Conservation (phyloP, 53 echinoderm and acorn worm species). For the Stichopus horrens region DNA sequence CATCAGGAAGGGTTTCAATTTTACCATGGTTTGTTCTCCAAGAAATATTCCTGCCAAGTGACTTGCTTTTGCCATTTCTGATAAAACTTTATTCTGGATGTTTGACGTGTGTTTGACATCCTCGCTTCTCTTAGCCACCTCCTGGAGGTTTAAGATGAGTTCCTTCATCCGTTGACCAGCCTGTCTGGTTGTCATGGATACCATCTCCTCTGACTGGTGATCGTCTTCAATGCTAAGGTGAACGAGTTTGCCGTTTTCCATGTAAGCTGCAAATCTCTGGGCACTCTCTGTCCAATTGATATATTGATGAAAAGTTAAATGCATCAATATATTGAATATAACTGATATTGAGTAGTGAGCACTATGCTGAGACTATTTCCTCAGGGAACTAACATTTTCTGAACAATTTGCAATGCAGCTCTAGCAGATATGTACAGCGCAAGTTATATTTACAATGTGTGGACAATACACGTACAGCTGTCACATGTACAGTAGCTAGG, state of each 20-base stretch:
- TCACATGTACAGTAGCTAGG: too few relatives aligned
- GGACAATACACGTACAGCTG: too few relatives aligned
- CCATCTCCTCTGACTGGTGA: conserved; percentile 2
- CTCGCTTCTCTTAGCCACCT: conserved; percentile 30
- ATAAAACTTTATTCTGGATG: conserved; percentile 61
- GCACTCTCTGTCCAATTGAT: not conserved
- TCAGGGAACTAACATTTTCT: too few relatives aligned
- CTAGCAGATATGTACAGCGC: too few relatives aligned
- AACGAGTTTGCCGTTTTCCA: conserved; percentile 45
- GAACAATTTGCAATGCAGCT: too few relatives aligned
- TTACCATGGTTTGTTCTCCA: not conserved
- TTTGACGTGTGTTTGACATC: conserved; percentile 31
- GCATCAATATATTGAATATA: not conserved
- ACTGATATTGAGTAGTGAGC: not conserved
- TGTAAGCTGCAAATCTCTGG: conserved; percentile 38
- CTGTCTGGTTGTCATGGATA: conserved; percentile 57
- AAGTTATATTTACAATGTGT: too few relatives aligned
- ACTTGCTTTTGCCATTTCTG: conserved; percentile 68
- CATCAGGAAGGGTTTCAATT: not conserved
- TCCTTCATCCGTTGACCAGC: conserved; percentile 77
- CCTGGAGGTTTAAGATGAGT: conserved; percentile 63
- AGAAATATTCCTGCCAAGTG: conserved; percentile 54
- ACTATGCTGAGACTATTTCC: too few relatives aligned
- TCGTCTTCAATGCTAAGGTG: conserved; percentile 39
- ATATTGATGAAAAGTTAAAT: not conserved